phyloP scores from a whole-genome alignment of 2,113 vertebrate genomes.

The Dissostichus mawsoni region DNA sequence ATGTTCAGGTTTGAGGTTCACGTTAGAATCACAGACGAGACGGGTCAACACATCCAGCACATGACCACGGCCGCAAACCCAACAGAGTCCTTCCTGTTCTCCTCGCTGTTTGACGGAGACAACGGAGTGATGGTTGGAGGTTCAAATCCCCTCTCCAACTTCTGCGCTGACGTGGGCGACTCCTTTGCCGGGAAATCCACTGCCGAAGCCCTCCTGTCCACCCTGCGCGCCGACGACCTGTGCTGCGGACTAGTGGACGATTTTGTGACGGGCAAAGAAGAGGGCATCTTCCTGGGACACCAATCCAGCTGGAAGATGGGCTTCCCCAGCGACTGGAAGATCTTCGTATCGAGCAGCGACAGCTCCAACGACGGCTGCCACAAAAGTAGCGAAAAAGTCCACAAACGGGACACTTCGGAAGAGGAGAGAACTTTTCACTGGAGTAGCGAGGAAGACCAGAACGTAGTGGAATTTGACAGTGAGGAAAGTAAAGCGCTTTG shows the following conservation, averaged over 20 bases:
- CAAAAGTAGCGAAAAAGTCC: slow-evolving; percentile 36
- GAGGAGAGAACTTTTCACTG: slow-evolving; percentile 68
- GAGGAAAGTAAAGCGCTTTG: slow-evolving; percentile 74
- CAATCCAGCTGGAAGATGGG: slow-evolving; percentile 79
- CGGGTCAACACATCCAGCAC: slow-evolving; percentile 82
- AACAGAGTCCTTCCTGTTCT: slow-evolving; percentile 80
- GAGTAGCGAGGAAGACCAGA: slow-evolving; percentile 75
- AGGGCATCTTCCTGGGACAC: slow-evolving; percentile 71
- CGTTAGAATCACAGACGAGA: slow-evolving; percentile 84
- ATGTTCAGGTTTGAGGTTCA: slow-evolving; percentile 87
- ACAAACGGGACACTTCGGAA: slow-evolving; percentile 43
- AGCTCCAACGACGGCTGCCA: slow-evolving; percentile 40
- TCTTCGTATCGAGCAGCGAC: slow-evolving; percentile 74
- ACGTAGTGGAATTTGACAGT: slow-evolving; percentile 56
- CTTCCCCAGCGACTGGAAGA: slow-evolving; percentile 80
- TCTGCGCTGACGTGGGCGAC: slow-evolving; percentile 73
- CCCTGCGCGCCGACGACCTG: slow-evolving; percentile 79
- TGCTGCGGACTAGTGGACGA: slow-evolving; percentile 83
- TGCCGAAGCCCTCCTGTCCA: slow-evolving; percentile 81
- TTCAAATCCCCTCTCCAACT: slow-evolving; percentile 74
- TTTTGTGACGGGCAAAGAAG: slow-evolving; percentile 77
- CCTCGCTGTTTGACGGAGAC: slow-evolving; percentile 82
- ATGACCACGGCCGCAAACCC: slow-evolving; percentile 70
- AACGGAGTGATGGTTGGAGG: slow-evolving; percentile 72
- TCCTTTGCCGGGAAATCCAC: slow-evolving; percentile 68